Conservation (phyloP, 1,140 invertebrate genomes). For the Musca domestica region DNA sequence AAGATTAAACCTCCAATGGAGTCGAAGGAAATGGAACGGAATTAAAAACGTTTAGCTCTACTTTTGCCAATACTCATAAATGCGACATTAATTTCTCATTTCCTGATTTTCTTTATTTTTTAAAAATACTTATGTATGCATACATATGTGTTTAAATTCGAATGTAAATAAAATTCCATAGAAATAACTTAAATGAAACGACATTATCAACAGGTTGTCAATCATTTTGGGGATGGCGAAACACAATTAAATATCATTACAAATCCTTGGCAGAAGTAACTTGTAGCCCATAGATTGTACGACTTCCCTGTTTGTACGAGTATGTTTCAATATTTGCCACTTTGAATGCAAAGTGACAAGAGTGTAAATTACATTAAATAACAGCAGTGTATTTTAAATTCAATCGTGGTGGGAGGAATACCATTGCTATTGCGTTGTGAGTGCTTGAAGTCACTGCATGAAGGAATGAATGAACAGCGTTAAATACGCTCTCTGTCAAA, state of each 20-base stretch:
- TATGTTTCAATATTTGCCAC: not conserved
- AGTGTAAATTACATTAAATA: slow-evolving; percentile 14
- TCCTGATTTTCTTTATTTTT: too few species aligned
- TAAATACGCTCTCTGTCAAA: not conserved
- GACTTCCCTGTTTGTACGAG: too few species aligned
- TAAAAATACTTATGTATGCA: too few species aligned
- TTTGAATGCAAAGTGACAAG: not conserved
- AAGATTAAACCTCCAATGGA: not conserved
- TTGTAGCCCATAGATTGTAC: too few species aligned
- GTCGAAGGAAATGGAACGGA: too few species aligned
- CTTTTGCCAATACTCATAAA: not conserved
- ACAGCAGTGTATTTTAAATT: too few species aligned
- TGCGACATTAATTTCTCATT: not conserved
- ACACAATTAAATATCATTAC: not conserved
- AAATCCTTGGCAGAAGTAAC: not conserved
- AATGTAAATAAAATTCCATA: not conserved
- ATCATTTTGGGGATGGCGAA: not conserved
- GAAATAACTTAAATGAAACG: not conserved
- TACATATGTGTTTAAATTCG: too few species aligned
- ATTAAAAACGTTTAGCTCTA: too few species aligned
- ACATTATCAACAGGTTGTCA: slow-evolving; percentile 10
- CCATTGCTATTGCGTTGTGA: too few species aligned
- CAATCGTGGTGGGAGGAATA: too few species aligned
- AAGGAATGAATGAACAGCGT: too few species aligned
- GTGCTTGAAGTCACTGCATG: too few species aligned